Conservation (phyloP, 2,797 vertebrate genomes). For the Hephaestus fuliginosus region DNA sequence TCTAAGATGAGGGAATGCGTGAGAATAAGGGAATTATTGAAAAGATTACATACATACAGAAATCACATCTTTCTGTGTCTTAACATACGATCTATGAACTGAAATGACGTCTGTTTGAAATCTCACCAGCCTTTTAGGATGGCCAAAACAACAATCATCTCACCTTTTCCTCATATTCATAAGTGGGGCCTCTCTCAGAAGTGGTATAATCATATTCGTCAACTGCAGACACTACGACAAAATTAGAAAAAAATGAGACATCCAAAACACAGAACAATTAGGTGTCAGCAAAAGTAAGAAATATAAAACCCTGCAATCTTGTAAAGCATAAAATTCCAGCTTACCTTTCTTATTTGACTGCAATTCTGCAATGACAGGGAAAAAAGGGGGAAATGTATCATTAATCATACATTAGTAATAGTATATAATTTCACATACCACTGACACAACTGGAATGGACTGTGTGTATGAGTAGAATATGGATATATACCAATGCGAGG, state of each 20-base stretch:
- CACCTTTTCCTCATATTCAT: slow-evolving; percentile 91
- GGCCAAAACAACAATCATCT: neutral
- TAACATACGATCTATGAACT: neutral
- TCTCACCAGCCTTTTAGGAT: neutral
- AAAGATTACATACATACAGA: neutral
- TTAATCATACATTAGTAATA: slow-evolving; percentile 25
- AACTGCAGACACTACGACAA: slow-evolving; percentile 60
- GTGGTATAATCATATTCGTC: slow-evolving; percentile 89
- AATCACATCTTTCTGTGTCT: neutral
- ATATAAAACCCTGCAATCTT: neutral
- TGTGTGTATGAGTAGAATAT: neutral
- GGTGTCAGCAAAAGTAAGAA: slow-evolving; percentile 9
- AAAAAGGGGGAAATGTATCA: neutral
- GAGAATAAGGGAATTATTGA: neutral
- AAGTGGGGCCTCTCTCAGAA: slow-evolving; percentile 85
- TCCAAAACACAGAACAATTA: slow-evolving; percentile 24
- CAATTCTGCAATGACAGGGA: slow-evolving; percentile 72
- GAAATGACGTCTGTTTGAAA: neutral
- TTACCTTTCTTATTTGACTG: slow-evolving; percentile 90
- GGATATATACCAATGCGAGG: slow-evolving; percentile 80
- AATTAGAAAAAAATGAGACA: slow-evolving; percentile 13
- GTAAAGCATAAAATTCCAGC: slow-evolving; percentile 18
- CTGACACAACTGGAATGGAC: neutral
- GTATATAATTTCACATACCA: neutral
- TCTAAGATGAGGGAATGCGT: slow-evolving; percentile 70